Base-by-base conservation (phyloP, 30 jellyfish, hydroid and myxozoan genomes). In the Chrysaora quinquecirrha region DNA sequence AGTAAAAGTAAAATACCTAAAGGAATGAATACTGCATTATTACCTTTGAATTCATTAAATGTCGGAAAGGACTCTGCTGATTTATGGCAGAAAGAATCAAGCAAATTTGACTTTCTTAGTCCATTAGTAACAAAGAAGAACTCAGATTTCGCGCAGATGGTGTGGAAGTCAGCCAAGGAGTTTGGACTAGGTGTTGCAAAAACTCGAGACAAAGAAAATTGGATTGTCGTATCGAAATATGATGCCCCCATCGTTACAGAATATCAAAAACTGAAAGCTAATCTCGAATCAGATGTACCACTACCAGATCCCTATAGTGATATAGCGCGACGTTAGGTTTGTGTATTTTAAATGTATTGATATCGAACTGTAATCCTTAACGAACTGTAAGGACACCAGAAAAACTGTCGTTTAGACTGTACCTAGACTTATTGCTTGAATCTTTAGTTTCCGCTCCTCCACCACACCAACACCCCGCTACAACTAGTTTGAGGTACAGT, bases 51-150 rank as follows among this genome's bases (percentile, higher is more conserved):
- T 30, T 86, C 97, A 50, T 64, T 82, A 16, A 86, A 93, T 70
- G 97, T 93, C 23, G 98, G 98, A 25, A 93, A 86, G 68, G 98
- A 93, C 78, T 95, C 98, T 2, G 89, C 95, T 43, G 98, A 93
- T 68, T 1, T 46, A 0, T 93, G 98, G 98, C 96, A 96, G 62
- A 93, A 76, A 43, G 98, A 93, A 71, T 78, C 93, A 7, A 64
- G 66, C 50, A 82, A 75, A 34, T 93, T 73, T 30, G 98, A 93
- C 64, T 93, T 93, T 73, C 71, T 85, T 12, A 93, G 98, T 69
- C 98, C 98, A 9, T 31, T 73, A 28, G 80, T 93, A 1, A 88
- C 98, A 52, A 81, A 73, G 81, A 93, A 93, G 71, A 93, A 86
- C 72, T 29, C 85, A 6, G 96, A 93, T 43, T 93, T 93, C 66